A percentile compares a stretch with the other conserved stretches of the same genome.
These are phyloP conservation scores for Aythya baeri DNA, from an alignment of 2,113 vertebrate genomes.

Conservation along the genomic window DNA sequence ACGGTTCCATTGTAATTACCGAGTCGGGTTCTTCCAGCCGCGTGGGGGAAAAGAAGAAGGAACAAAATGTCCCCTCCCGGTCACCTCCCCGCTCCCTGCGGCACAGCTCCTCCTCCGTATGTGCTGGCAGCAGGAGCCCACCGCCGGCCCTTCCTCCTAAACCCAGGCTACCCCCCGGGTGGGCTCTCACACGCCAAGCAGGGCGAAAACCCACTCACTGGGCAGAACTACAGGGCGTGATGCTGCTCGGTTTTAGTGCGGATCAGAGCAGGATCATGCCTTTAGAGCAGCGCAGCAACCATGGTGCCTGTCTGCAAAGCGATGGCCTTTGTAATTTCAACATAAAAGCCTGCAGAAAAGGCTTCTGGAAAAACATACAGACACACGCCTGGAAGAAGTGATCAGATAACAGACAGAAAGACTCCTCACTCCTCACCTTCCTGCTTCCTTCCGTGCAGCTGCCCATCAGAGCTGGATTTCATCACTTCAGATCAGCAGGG, in stretches of 20 bases:
- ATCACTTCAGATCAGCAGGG: not conserved
- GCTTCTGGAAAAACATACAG: not conserved
- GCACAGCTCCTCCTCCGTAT: too few relatives aligned
- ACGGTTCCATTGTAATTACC: not conserved
- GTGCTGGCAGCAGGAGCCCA: too few relatives aligned
- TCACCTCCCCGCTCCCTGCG: not conserved
- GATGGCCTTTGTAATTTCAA: not conserved
- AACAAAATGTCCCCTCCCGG: not conserved
- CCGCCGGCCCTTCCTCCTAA: not conserved
- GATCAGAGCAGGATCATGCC: not conserved
- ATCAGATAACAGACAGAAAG: not conserved
- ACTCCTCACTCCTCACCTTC: not conserved
- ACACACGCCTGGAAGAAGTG: fast-evolving
- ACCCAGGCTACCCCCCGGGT: not conserved
- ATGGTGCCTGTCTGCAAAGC: too few relatives aligned
- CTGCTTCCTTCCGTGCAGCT: too few relatives aligned
- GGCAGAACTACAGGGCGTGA: too few relatives aligned
- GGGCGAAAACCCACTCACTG: fast-evolving
- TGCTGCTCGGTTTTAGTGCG: fast-evolving
- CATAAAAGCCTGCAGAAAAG: not conserved
- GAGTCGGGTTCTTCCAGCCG: not conserved
- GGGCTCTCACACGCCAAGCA: not conserved
- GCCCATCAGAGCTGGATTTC: too few relatives aligned
- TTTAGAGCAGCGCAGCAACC: not conserved
- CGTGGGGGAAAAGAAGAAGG: not conserved